phyloP scores from a whole-genome alignment of 2,797 vertebrate genomes.

The Sebastes variabilis region DNA sequence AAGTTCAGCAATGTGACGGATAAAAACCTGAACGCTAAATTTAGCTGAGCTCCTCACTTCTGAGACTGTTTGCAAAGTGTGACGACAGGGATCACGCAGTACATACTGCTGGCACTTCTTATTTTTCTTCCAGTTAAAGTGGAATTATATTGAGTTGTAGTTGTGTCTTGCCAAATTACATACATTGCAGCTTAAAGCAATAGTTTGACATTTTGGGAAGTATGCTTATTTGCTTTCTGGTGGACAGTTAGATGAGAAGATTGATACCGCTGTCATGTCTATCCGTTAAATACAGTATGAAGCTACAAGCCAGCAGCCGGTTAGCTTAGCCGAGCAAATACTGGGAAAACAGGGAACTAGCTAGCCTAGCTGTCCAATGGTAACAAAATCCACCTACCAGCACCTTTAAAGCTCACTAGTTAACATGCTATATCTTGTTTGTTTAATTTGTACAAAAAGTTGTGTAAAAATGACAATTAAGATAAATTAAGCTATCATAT shows the following conservation, averaged over 20 bases:
- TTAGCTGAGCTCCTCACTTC: neutral
- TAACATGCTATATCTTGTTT: no score
- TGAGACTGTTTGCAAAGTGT: neutral
- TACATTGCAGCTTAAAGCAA: neutral
- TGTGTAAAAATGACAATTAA: no score
- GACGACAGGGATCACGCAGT: conserved; percentile 5
- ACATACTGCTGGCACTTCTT: neutral
- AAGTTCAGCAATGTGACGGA: neutral
- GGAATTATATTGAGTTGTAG: neutral
- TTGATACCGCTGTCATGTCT: neutral
- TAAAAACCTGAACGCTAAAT: neutral
- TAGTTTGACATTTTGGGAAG: neutral
- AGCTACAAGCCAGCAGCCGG: neutral
- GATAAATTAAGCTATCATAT: no score
- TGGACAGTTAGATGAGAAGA: neutral
- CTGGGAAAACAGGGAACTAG: neutral
- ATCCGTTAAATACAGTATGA: neutral
- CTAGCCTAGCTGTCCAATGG: neutral
- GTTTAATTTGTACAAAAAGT: no score
- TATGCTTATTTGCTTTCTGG: neutral
- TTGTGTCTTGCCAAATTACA: neutral
- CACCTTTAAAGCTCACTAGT: no score
- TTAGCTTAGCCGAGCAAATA: neutral
- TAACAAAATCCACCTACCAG: no score
- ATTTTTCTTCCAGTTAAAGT: neutral